Base-by-base conservation (phyloP, 2,888 invertebrate genomes). In the Nemurella pictetii region DNA sequence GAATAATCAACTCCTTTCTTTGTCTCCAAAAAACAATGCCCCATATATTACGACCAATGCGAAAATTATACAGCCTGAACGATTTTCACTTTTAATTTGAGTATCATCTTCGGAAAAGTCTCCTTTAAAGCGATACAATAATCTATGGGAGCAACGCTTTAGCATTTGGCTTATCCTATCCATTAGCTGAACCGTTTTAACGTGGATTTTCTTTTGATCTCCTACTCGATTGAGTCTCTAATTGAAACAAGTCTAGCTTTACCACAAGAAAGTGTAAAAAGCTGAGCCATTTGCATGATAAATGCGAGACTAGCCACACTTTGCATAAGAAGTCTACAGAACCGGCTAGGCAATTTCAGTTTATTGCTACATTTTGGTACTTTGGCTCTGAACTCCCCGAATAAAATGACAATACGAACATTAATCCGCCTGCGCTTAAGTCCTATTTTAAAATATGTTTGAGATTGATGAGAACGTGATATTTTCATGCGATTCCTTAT, bases 111-210 rank as follows among this genome's bases (percentile, higher is more conserved):
- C 55, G 55, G 32, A 20, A 12, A 55, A 55, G 55, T 55, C 55
- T 12, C 55, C 15, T 55, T 55, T 12, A 55, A 55, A 12, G 20
- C 55, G 20, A 55, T 55, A 55, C 55, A 55, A 55, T 55, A 15
- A 55, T 55, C 55, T 55, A 55, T 55, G 55, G 55, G 55, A 20
- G 55, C 55, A 55, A 1, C 55, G 55, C 55, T 12, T 20, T 3
- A 12, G 15, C 55, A 55, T 35, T 26, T 2, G 26, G 75, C 75
- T 75, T 75, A 75, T 75, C 75, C 75, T 75, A 75, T 4, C 75
- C 75, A 75, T 75, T 75, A 75, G 75, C 75, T 30, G 29, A 80
- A 29, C 80, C 80, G 80, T 80, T 80, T 80, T 80, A 80, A 30
- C 80, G 80, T 30, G 29, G 30, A 26, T 32, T 75, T 80, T 28